Percentiles rank a stretch among this genome's conserved stretches.
phyloP scores from a whole-genome alignment of 2,113 vertebrate species.

The Fukomys damarensis region DNA sequence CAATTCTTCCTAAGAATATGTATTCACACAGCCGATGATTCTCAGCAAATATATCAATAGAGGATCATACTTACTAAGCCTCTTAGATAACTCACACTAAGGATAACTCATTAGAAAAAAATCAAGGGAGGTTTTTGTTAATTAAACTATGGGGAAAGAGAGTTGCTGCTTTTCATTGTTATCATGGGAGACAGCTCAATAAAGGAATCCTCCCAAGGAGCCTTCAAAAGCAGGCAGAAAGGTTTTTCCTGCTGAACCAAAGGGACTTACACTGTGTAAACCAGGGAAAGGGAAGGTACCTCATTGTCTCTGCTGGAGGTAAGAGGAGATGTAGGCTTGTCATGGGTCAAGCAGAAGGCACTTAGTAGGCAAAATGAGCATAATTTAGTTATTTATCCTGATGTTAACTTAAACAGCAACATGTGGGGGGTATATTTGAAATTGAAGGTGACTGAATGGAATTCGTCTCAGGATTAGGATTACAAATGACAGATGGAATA shows the following conservation, averaged over 20 bases:
- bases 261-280: neutral
- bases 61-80: neutral
- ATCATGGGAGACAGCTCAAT: neutral
- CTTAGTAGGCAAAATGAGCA: neutral
- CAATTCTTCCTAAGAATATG: neutral
- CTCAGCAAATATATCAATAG: neutral
- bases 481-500: neutral
- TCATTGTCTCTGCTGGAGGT: neutral
- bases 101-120: neutral
- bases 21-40: neutral
- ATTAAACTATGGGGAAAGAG: slow-evolving; percentile 56
- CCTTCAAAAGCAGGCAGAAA: neutral
- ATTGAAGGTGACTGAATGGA: neutral
- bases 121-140: slow-evolving; percentile 2
- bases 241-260: neutral
- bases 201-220: neutral
- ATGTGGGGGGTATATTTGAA: neutral
- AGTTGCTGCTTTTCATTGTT: neutral
- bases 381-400: neutral
- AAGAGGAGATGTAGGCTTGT: neutral
- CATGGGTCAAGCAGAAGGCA: neutral
- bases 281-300: neutral
- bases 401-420: neutral
- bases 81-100: neutral
- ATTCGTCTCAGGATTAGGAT: neutral